These are phyloP conservation scores for Pogonophryne albipinna DNA, from an alignment of 2,797 vertebrate species.

Conservation along the genomic window DNA sequence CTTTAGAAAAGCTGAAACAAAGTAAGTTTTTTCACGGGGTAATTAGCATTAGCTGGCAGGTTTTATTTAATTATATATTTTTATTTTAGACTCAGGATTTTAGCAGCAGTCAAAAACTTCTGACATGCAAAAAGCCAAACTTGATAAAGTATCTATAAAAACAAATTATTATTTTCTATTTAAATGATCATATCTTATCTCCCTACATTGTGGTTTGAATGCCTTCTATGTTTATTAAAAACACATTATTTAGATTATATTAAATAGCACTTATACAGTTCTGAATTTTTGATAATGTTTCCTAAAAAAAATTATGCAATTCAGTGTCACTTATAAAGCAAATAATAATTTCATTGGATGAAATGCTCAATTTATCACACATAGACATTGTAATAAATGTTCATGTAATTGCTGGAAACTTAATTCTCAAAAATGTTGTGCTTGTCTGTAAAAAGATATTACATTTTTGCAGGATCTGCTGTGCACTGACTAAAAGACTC, in stretches of 20 bases:
- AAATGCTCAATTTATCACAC: background rate
- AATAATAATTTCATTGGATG: background rate
- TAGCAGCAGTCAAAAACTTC: background rate
- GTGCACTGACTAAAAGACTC: background rate
- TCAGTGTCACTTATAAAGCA: background rate
- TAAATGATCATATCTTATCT: background rate
- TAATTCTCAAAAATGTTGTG: background rate
- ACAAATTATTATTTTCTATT: background rate
- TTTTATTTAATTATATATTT: background rate
- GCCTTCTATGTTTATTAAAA: background rate
- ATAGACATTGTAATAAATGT: background rate
- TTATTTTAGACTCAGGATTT: background rate
- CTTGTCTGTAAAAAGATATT: background rate
- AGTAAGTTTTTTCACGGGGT: background rate
- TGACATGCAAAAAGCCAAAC: background rate
- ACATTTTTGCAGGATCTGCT: background rate
- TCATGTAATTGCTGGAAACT: background rate
- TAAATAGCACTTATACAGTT: background rate
- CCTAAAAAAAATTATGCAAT: background rate
- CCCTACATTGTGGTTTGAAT: background rate
- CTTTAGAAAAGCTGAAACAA: background rate
- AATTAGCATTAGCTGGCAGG: background rate
- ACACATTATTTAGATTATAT: background rate
- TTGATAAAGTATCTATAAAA: background rate
- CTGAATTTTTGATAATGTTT: background rate